These are phyloP conservation scores for Bambusicola thoracicus DNA, from an alignment of 2,113 vertebrate species.

Conservation along the genomic window DNA sequence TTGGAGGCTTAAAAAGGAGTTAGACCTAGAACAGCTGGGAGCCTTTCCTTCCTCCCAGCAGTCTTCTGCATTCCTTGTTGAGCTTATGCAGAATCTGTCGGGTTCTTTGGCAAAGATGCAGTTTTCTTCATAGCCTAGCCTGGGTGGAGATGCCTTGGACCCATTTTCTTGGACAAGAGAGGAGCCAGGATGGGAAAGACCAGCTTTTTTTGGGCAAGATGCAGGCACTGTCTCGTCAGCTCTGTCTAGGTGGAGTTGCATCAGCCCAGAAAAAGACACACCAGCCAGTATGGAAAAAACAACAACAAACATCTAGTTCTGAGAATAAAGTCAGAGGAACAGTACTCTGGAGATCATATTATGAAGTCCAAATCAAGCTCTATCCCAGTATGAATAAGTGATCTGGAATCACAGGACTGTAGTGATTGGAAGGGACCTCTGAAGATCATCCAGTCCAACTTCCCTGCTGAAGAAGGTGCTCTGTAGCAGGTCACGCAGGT, in stretches of 20 bases:
- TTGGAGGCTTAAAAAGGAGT: not conserved
- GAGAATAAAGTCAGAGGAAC: not conserved
- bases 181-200: not conserved
- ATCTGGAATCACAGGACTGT: not conserved
- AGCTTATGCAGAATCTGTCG: not conserved
- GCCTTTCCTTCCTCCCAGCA: not conserved
- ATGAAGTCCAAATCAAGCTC: not conserved
- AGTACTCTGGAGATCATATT: not conserved
- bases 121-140: not conserved
- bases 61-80: not conserved
- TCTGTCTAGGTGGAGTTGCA: conserved; percentile 31
- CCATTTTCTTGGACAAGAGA: not conserved
- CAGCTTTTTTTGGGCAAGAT: conserved; percentile 1
- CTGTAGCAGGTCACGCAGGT: not conserved
- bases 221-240: not conserved
- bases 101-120: not conserved
- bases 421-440: not conserved
- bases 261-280: not conserved
- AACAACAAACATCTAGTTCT: not conserved
- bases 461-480: not conserved
- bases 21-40: not conserved
- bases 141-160: conserved; percentile 46
- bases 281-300: not conserved
- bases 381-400: not conserved
- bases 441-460: not conserved